Evolutionary conservation across 2,888 invertebrate species (phyloP), one percentile per base, ranked within the genome.

Genomic region (Alentia gelatinosa): DNA sequence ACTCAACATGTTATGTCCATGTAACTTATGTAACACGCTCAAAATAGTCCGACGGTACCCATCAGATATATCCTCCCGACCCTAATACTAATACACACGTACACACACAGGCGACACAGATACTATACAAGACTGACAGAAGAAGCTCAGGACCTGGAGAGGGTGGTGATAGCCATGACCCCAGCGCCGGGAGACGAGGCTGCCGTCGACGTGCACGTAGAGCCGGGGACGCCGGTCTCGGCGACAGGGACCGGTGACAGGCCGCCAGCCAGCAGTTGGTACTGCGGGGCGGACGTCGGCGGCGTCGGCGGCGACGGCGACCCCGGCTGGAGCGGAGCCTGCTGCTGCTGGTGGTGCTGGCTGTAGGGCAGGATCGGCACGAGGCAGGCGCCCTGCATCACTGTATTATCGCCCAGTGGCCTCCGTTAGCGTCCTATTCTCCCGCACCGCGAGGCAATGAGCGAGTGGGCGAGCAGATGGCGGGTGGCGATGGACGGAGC

Each of bases 331-430:
- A n/a, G 56, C 37, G 83, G 37, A n/a, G 3, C 56, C 83, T 47
- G 83, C 90, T 26, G 33, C 79, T 79, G 79, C 37, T 37, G 79
- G 15, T 35, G 79, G 23, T 79, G 79, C 79, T 79, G 79, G 39
- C 37, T 79, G 79, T 79, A 79, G n/a, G 79, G 79, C 37, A 79
- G 79, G 79, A 79, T 39, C 79, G 79, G 79, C 79, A 79, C 15
- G 1, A 79, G 79, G 39, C 79, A 79, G 19, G 79, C 79, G 15
- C 79, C 79, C 79, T 79, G 79, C 79, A 79, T 79, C 79, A 12
- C 33, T 68, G 30, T 68, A 68, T 68, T 56, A 56, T 56, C 56
- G 56, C 56, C n/a, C 56, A 56, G 56, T 56, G 5, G 5, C 3
- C 56, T 47, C 33, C 19, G 9, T 19, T 47, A n/a, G n/a, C n/a